These are phyloP conservation scores for Synergus itoensis DNA, from an alignment of 2,888 invertebrate genomes.

Conservation along the genomic window DNA sequence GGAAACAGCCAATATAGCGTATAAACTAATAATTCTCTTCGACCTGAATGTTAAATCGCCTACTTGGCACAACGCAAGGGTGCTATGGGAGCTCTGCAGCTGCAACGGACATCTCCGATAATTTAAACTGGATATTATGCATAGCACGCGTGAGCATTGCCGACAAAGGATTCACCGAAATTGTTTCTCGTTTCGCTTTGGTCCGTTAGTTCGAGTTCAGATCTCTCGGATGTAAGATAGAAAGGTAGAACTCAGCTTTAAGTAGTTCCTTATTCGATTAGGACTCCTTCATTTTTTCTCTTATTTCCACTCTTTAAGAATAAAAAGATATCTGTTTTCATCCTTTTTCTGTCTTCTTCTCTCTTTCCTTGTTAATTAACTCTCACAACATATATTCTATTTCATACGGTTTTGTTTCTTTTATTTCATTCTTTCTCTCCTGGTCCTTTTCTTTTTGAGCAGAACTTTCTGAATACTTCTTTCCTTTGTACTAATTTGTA, in stretches of 20 bases:
- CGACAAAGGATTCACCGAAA: constrained; percentile 29
- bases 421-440: not conserved
- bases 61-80: constrained; percentile 23
- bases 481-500: too few species aligned
- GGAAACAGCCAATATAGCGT: not conserved
- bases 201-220: constrained; percentile 1
- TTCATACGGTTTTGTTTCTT: not conserved
- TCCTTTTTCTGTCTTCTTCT: not conserved
- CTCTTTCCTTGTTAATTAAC: not conserved
- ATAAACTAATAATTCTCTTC: constrained; percentile 25
- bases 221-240: constrained; percentile 6
- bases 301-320: not conserved
- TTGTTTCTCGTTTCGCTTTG: constrained; percentile 16
- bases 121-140: constrained; percentile 29
- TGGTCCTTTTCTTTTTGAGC: too few species aligned
- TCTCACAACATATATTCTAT: not conserved
- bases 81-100: constrained; percentile 24
- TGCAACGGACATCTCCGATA: constrained; percentile 27
- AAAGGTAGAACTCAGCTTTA: constrained; percentile 1
- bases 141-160: constrained; percentile 29
- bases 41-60: constrained; percentile 21
- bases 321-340: not conserved
- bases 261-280: constrained; percentile 3
- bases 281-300: not conserved
- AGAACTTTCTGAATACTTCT: too few species aligned